These are phyloP conservation scores for Microtus pennsylvanicus DNA, from an alignment of 2,113 vertebrate species.

Conservation along the genomic window DNA sequence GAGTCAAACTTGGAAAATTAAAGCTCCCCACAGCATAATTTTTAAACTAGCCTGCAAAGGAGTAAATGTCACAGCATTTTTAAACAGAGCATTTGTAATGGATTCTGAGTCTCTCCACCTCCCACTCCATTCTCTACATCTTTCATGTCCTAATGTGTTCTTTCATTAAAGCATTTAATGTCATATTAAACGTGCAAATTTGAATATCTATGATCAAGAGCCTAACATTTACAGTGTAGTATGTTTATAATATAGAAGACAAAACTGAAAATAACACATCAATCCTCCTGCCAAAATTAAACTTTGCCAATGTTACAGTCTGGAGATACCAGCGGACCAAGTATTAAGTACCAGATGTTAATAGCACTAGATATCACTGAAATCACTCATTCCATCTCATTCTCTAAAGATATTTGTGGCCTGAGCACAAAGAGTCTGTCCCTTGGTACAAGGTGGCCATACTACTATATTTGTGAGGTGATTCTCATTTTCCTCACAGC, in stretches of 20 bases:
- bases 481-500: background rate
- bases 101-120: background rate
- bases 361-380: background rate
- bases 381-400: background rate
- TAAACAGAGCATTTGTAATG: background rate
- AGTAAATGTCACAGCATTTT: background rate
- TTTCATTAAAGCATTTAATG: background rate
- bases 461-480: background rate
- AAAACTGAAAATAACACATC: background rate
- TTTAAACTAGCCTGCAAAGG: background rate
- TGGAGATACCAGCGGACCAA: background rate
- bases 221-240: background rate
- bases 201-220: background rate
- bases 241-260: background rate
- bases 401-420: background rate
- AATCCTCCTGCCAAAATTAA: background rate
- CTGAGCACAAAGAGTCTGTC: background rate
- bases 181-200: background rate
- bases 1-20: constrained; percentile 28
- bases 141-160: background rate
- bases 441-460: background rate
- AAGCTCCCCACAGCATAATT: background rate
- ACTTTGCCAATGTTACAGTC: background rate
- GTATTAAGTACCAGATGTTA: background rate
- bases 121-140: background rate